These are phyloP conservation scores for Clarias magur DNA, from an alignment of 2,113 vertebrate species.

Conservation along the genomic window DNA sequence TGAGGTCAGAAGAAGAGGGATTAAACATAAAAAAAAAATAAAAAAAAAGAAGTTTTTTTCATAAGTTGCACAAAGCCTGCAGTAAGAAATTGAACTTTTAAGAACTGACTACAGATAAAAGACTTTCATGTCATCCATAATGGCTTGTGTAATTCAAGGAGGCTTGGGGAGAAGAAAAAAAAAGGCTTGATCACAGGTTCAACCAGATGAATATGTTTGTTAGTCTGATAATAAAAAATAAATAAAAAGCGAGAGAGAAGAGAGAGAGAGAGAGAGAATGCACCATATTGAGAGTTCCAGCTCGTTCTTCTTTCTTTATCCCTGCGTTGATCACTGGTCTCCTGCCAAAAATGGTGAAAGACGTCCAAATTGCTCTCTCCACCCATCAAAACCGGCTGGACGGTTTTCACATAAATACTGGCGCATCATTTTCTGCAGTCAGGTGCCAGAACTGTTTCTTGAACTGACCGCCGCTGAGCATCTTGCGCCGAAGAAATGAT, in stretches of 20 bases:
- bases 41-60: too few species aligned
- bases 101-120: background rate
- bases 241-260: too few species aligned
- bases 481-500: background rate
- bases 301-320: background rate
- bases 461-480: background rate
- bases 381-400: background rate
- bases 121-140: background rate
- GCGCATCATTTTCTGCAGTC: background rate
- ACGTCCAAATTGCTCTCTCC: background rate
- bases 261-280: background rate
- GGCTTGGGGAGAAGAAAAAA: background rate
- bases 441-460: background rate
- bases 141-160: background rate
- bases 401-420: constrained; percentile 7
- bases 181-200: background rate
- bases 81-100: constrained; percentile 15
- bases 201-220: too few species aligned
- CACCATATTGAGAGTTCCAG: background rate
- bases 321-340: background rate
- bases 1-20: background rate
- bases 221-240: too few species aligned
- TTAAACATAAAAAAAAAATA: background rate
- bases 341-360: background rate
- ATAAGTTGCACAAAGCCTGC: background rate